Evolutionary conservation across 92 coral and sea anemone species (phyloP).

Genomic region (Phenganax subtilis): DNA sequence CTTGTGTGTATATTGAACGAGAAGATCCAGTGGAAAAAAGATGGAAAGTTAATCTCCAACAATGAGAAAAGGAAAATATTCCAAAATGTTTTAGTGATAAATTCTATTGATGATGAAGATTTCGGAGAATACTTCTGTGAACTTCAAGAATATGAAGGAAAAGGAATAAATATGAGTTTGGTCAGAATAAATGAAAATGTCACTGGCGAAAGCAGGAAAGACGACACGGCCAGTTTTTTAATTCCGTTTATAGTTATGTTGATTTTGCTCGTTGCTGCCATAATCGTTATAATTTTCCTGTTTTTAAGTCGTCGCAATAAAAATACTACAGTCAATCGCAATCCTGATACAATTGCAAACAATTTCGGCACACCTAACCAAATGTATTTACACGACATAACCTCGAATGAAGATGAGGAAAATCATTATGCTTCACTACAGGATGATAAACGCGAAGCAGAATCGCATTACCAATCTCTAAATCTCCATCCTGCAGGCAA

Average conservation of each 20-base stretch:
- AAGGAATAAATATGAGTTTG: background rate
- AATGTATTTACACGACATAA: too few species aligned
- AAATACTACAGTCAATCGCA: too few species aligned
- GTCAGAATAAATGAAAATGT: background rate
- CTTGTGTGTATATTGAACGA: background rate
- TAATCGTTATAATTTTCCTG: background rate
- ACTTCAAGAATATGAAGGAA: background rate
- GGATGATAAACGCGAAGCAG: too few species aligned
- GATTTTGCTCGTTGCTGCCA: background rate
- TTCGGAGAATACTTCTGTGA: background rate
- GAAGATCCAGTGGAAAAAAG: background rate
- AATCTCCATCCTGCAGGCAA: too few species aligned
- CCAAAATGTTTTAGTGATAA: background rate
- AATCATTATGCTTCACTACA: too few species aligned
- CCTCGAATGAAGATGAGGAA: too few species aligned
- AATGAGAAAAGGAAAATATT: background rate
- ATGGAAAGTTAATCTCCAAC: background rate
- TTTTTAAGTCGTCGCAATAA: background rate
- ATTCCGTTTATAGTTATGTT: background rate
- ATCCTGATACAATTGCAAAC: too few species aligned
- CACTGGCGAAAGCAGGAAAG: background rate
- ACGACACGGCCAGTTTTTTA: background rate
- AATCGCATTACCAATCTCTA: too few species aligned
- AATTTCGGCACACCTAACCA: too few species aligned
- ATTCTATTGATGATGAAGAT: background rate